These are phyloP conservation scores for Cassiopea xamachana DNA, from an alignment of 30 jellyfish, hydroid and myxozoan genomes.

Conservation along the genomic window DNA sequence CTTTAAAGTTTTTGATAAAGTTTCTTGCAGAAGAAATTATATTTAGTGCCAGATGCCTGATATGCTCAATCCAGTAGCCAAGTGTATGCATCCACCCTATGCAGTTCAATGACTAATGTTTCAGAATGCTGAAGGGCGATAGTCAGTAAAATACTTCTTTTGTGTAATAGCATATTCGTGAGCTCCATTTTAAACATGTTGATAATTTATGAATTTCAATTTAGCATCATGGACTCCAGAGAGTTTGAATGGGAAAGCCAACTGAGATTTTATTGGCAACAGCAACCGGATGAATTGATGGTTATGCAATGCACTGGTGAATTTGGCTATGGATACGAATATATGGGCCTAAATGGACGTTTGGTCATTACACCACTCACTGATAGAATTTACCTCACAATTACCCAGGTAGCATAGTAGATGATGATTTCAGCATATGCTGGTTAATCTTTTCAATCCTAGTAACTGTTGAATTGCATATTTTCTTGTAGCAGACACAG, in stretches of 20 bases:
- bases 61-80: no score
- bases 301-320: conserved; percentile 97
- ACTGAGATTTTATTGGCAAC: conserved; percentile 97
- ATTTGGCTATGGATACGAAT: conserved; percentile 98
- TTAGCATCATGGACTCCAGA: conserved; percentile 91
- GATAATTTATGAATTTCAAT: neutral
- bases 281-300: conserved; percentile 88
- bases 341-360: conserved; percentile 99
- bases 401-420: conserved; percentile 82
- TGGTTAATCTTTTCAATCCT: neutral
- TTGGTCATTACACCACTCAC: conserved; percentile 98
- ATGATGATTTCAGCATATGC: neutral
- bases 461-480: no score
- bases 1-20: no score
- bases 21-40: no score
- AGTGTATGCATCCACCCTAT: no score
- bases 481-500: no score
- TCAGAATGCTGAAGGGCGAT: no score
- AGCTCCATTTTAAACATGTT: neutral
- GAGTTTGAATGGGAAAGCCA: conserved; percentile 99
- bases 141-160: no score
- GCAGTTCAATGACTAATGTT: no score
- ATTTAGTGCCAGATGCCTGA: no score
- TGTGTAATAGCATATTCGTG: neutral
- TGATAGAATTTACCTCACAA: conserved; percentile 93